phyloP scores from a whole-genome alignment of 2,888 invertebrate species.

The Pemphredon lugubris region DNA sequence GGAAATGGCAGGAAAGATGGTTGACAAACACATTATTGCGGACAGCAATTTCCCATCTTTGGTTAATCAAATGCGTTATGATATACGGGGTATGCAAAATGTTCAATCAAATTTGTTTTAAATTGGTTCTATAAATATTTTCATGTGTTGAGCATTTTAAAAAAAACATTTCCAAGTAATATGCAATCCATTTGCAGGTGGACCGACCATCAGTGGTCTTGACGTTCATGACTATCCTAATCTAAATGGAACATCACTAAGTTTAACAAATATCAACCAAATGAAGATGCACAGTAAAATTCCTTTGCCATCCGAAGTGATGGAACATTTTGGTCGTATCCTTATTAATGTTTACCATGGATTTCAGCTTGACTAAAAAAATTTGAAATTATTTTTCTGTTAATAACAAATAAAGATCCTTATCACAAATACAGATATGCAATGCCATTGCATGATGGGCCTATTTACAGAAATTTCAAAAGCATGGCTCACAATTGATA shows the following conservation, averaged over 20 bases:
- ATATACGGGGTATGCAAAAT: constrained; percentile 78
- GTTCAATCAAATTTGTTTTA: neutral
- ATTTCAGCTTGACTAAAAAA: neutral
- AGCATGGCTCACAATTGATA: constrained; percentile 98
- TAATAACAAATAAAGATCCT: no score
- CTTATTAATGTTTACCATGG: constrained; percentile 80
- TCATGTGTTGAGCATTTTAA: neutral
- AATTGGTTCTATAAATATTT: neutral
- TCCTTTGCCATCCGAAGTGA: constrained; percentile 95
- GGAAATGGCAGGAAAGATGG: constrained; percentile 90
- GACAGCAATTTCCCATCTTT: constrained; percentile 89
- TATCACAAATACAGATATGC: constrained; percentile 92
- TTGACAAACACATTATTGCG: constrained; percentile 88
- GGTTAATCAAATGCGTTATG: constrained; percentile 83
- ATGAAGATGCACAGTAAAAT: constrained; percentile 91
- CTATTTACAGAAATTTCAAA: constrained; percentile 97
- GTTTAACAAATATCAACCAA: constrained; percentile 87
- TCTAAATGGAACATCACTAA: constrained; percentile 86
- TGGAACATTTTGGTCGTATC: constrained; percentile 98
- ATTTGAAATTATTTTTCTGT: neutral
- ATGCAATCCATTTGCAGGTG: constrained; percentile 85
- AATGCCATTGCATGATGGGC: constrained; percentile 98
- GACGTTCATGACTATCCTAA: constrained; percentile 96
- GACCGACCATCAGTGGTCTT: constrained; percentile 93
- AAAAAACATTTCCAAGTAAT: no score